Percentiles rank a stretch among this genome's conserved stretches.
Evolutionary conservation across 1,140 invertebrate species (phyloP).

Genomic region (Bombyx mori): DNA sequence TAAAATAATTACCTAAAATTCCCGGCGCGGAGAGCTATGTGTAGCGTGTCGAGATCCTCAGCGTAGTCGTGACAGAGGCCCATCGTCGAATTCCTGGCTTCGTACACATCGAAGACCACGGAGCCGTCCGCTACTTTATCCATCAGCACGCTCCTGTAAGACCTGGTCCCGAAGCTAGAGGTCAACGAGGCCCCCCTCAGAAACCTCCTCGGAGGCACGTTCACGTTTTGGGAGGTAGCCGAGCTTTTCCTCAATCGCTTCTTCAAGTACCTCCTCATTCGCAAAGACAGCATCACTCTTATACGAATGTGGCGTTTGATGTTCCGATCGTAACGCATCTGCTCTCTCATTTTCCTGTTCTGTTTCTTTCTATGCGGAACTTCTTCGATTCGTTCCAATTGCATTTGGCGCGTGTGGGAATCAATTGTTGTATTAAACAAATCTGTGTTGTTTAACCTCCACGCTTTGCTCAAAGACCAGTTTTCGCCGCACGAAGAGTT

Average conservation of each 20-base stretch:
- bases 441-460: constrained; percentile 50
- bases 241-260: constrained; percentile 37
- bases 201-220: constrained; percentile 34
- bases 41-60: constrained; percentile 58
- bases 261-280: constrained; percentile 62
- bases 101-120: constrained; percentile 60
- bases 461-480: constrained; percentile 61
- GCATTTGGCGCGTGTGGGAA: constrained; percentile 14
- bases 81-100: constrained; percentile 61
- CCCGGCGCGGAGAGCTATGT: constrained; percentile 59
- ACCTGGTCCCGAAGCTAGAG: constrained; percentile 55
- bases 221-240: constrained; percentile 18
- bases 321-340: constrained; percentile 62
- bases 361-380: constrained; percentile 41
- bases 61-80: constrained; percentile 62
- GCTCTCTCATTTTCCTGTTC: constrained; percentile 52
- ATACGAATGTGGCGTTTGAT: constrained; percentile 66
- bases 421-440: constrained; percentile 42
- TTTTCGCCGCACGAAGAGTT: constrained; percentile 56
- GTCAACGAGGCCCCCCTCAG: constrained; percentile 31
- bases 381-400: constrained; percentile 48
- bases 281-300: constrained; percentile 63
- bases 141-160: constrained; percentile 55
- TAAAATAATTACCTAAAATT: constrained; percentile 56
- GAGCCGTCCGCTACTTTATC: constrained; percentile 52